Evolutionary conservation across 2,113 vertebrate species (phyloP).

Genomic region (Psammodynastes pulverulentus): DNA sequence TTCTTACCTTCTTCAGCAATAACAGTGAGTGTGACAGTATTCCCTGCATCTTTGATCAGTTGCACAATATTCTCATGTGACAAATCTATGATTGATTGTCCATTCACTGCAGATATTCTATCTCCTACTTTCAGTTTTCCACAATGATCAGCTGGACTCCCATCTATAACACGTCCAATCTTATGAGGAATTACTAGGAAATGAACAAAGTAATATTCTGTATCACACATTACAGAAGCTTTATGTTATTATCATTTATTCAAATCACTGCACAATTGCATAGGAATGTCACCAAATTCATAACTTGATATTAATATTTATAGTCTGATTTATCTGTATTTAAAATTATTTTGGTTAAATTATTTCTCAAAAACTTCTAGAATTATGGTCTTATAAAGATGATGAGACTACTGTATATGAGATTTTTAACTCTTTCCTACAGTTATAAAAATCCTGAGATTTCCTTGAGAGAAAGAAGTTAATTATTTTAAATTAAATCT

Average conservation of each 20-base stretch:
- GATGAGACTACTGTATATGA: background rate
- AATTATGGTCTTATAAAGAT: background rate
- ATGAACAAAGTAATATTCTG: conserved; percentile 12
- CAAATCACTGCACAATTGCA: accelerated
- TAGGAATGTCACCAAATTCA: accelerated
- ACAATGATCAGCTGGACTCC: conserved; percentile 90
- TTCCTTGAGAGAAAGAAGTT: background rate
- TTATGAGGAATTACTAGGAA: conserved; percentile 93
- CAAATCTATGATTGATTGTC: conserved; percentile 87
- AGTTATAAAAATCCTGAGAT: background rate
- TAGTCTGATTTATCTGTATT: background rate
- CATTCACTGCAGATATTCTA: conserved; percentile 92
- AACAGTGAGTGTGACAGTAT: conserved; percentile 87
- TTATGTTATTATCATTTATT: accelerated
- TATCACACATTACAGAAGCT: accelerated
- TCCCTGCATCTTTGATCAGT: conserved; percentile 95
- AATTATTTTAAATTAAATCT: background rate
- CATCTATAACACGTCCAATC: conserved; percentile 94
- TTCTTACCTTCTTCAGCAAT: conserved; percentile 88
- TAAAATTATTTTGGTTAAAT: background rate
- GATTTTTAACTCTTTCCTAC: background rate
- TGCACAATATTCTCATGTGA: conserved; percentile 95
- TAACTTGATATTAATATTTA: background rate
- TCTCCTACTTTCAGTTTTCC: conserved; percentile 92
- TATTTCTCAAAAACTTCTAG: too few species aligned